These are phyloP conservation scores for Drosophila rellima DNA, from an alignment of 2,888 invertebrate genomes.

Conservation along the genomic window DNA sequence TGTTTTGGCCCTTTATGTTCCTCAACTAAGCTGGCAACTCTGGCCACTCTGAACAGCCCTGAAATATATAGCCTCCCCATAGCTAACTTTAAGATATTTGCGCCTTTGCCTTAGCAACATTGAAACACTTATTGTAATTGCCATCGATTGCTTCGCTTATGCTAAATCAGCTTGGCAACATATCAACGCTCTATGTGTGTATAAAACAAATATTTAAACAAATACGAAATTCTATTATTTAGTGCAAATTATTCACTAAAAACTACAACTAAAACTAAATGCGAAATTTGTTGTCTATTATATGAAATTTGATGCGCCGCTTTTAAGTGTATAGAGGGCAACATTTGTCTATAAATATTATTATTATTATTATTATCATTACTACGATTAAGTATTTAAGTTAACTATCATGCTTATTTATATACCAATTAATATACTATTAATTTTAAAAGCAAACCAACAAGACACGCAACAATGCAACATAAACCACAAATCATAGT, in stretches of 20 bases:
- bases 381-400: slow-evolving; percentile 41
- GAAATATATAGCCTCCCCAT: slow-evolving; percentile 5
- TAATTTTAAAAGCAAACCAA: slow-evolving; percentile 56
- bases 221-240: slow-evolving; percentile 53
- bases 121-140: slow-evolving; percentile 26
- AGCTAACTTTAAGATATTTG: slow-evolving; percentile 60
- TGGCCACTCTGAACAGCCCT: not conserved
- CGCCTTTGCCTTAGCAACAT: slow-evolving; percentile 75
- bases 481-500: slow-evolving; percentile 64
- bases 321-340: slow-evolving; percentile 59
- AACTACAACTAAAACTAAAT: slow-evolving; percentile 34
- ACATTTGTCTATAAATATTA: slow-evolving; percentile 46
- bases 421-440: slow-evolving; percentile 46
- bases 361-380: slow-evolving; percentile 30
- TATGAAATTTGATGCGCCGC: slow-evolving; percentile 68
- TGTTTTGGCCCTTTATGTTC: no score
- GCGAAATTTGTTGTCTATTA: slow-evolving; percentile 72
- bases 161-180: slow-evolving; percentile 63
- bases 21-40: slow-evolving; percentile 6
- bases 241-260: slow-evolving; percentile 56
- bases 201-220: slow-evolving; percentile 24
- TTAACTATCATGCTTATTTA: slow-evolving; percentile 54
- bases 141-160: slow-evolving; percentile 56
- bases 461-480: slow-evolving; percentile 77
- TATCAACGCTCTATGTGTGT: slow-evolving; percentile 57